Evolutionary conservation across 1,140 invertebrate genomes (phyloP), one percentile per base, ranked within the genome.

Genomic region (Drosophila fuyamai): DNA sequence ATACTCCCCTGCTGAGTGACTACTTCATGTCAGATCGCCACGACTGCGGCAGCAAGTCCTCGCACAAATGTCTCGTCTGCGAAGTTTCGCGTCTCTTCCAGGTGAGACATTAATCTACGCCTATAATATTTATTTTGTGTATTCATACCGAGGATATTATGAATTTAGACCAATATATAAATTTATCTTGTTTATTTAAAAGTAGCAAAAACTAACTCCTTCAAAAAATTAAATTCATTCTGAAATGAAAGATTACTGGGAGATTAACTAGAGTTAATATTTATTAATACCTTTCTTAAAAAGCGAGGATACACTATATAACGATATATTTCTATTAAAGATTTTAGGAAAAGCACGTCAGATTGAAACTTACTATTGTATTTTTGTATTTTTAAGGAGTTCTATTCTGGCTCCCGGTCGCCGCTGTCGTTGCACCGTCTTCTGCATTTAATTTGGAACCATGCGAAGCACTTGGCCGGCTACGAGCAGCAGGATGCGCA

Each of bases 401-500:
- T 99, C 93, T 99, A 99, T 93, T 98, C 96, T 5, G 98, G 98
- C 12, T 96, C 96, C 58, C 96, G 96, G 81, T 95, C 96, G 5
- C 97, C 98, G 0, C 93, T 99, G 85, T 97, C 97, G 13, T 94
- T 99, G 41, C 96, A 98, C 92, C 95, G 96, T 41, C 93, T 99
- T 44, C 94, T 99, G 53, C 96, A 98, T 93, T 94, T 99, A 81
- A 98, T 99, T 76, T 99, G 98, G 98, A 98, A 97, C 4, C 97
- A 99, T 93, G 98, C 98, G 32, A 95, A 96, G 62, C 97, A 99
- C 93, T 94, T 99, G 73, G 98, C 98, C 35, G 98, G 98, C 40
- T 98, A 99, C 92, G 97, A 99, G 91, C 98, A 99, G 92, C 98
- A 99, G 93, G 99, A 99, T 93, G 98, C 98, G 58, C 99, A 99